Evolutionary conservation across 2,797 vertebrate species (phyloP), one percentile per base, ranked within the genome.

Genomic region (Characodon lateralis): DNA sequence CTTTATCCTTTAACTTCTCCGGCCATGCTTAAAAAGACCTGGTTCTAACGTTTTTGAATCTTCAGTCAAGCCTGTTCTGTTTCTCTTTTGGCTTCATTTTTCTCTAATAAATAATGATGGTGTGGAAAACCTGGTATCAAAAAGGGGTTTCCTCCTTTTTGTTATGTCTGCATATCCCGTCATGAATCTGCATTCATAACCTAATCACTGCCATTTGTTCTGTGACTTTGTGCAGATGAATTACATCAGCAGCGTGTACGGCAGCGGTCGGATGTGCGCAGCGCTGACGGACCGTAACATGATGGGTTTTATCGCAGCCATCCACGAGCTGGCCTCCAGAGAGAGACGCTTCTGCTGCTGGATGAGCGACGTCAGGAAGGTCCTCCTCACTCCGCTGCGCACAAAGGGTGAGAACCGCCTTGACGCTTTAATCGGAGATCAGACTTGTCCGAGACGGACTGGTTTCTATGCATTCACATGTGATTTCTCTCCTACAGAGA

Each of bases 281-380:
- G 94, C 94, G 58, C 89, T 99, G 88, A 94, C 96, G 50, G 97
- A 99, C 93, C 96, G 94, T 81, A 99, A 98, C 24, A 83, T 97
- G 72, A 98, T 96, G 96, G 97, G 97, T 41, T 97, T 97, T 76
- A 97, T 99, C 75, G 95, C 96, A 18, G 97, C 96, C 74, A 92
- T 98, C 48, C 98, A 99, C 7, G 97, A 99, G 83, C 94, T 99
- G 90, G 97, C 97, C 39, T 95, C 97, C 79, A 95, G 95, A 4
- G 98, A 99, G 93, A 96, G 97, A 85, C 95, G 90, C 72, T 96
- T 97, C 89, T 98, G 97, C 93, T 96, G 93, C 93, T 96, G 92
- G 91, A 88, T 97, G 76, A 96, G 95, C 43, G 93, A 91, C 58
- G 81, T 97, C 87, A 97, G 95, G 88, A 97, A 94, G 78, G 93